Conservation (phyloP, 2,113 vertebrate species). For the Paramisgurnus dabryanus region DNA sequence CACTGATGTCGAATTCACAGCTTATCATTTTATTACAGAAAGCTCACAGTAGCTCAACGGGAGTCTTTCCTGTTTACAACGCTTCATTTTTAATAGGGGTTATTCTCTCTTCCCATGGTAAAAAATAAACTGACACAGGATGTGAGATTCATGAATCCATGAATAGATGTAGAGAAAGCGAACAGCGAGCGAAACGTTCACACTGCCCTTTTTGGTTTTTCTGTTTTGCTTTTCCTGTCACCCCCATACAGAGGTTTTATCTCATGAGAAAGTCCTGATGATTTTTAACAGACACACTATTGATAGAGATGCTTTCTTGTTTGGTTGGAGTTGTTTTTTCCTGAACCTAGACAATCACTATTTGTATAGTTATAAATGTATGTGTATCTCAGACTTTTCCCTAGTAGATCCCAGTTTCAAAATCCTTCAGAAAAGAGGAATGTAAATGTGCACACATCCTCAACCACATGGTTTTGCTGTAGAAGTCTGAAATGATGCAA, state of each 20-base stretch:
- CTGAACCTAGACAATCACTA: neutral
- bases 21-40: slow-evolving; percentile 4
- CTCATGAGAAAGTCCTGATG: slow-evolving; percentile 12
- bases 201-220: neutral
- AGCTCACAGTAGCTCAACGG: slow-evolving; percentile 5
- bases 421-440: neutral
- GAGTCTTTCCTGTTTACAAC: slow-evolving; percentile 40
- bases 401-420: too few species aligned
- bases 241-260: slow-evolving; percentile 2
- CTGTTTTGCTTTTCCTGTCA: neutral
- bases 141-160: slow-evolving; percentile 39
- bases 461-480: neutral
- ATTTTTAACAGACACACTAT: neutral
- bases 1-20: neutral
- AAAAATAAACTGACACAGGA: slow-evolving; percentile 45
- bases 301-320: neutral
- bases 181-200: neutral
- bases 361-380: neutral
- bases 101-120: slow-evolving; percentile 38
- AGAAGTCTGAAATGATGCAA: neutral
- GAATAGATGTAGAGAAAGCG: slow-evolving; percentile 32
- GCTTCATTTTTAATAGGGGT: slow-evolving; percentile 2
- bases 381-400: too few species aligned
- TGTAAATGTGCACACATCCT: neutral
- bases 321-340: neutral